Evolutionary conservation across 2,113 vertebrate genomes (phyloP).

Genomic region (Willisornis vidua): DNA sequence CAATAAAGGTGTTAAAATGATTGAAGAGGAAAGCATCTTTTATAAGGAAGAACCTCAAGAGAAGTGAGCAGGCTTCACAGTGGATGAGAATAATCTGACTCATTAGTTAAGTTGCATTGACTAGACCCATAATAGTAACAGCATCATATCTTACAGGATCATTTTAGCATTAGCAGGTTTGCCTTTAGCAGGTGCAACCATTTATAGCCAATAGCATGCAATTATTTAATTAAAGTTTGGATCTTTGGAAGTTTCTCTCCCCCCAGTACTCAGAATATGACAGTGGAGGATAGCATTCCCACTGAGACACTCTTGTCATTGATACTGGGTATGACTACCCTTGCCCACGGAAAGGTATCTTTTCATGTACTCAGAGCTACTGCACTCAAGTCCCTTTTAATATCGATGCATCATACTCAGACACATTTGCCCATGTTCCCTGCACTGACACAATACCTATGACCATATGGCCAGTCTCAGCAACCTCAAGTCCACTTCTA

Average conservation of each 20-base stretch:
- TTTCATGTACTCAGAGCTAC: neutral
- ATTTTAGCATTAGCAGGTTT: neutral
- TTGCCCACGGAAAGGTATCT: neutral
- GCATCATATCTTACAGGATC: neutral
- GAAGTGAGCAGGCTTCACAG: neutral
- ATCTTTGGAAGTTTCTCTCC: neutral
- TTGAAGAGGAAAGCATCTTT: neutral
- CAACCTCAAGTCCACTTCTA: neutral
- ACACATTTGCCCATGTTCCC: fast-evolving
- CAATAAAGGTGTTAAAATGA: neutral
- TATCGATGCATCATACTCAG: neutral
- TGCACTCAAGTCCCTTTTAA: neutral
- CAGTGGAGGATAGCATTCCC: neutral
- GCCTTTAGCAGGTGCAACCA: neutral
- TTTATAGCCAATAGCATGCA: neutral
- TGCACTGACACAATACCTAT: neutral
- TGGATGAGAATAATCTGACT: neutral
- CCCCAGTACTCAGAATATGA: neutral
- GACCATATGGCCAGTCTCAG: neutral
- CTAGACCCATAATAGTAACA: neutral
- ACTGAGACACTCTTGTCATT: neutral
- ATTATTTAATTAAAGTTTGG: neutral
- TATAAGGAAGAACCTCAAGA: neutral
- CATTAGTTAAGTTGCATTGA: neutral
- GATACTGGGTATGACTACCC: neutral